A percentile compares a stretch with the other conserved stretches of the same genome.
Evolutionary conservation across 2,113 vertebrate species (phyloP).

Genomic region (Gopherus flavomarginatus): DNA sequence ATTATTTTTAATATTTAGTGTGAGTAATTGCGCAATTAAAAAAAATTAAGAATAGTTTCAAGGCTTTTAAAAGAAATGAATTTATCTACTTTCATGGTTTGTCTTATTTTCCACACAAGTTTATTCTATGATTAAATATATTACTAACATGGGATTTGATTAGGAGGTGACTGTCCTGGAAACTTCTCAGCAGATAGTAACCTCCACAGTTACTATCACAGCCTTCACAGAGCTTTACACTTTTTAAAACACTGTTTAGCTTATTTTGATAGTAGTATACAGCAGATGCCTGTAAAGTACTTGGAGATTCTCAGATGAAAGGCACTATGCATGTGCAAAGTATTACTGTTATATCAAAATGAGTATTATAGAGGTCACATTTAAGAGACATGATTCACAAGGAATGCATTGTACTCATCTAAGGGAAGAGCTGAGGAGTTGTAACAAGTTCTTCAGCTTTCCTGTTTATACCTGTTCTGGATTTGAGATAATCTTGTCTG

Average conservation of each 20-base stretch:
- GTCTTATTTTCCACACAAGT: not conserved
- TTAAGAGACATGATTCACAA: constrained; percentile 17
- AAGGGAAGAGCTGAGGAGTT: not conserved
- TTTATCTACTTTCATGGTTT: not conserved
- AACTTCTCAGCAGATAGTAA: constrained; percentile 41
- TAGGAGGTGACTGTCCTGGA: not conserved
- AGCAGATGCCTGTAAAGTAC: not conserved
- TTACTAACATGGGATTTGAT: not conserved
- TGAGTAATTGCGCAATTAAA: constrained; percentile 52
- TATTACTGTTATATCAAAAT: constrained; percentile 20
- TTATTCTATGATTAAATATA: not conserved
- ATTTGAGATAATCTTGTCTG: not conserved
- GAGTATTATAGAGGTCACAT: constrained; percentile 7
- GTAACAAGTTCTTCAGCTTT: not conserved
- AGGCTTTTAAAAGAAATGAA: not conserved
- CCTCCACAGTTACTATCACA: constrained; percentile 21
- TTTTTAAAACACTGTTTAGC: not conserved
- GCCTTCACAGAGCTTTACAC: constrained; percentile 73
- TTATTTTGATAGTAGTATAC: not conserved
- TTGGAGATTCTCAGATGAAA: not conserved
- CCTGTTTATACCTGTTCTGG: not conserved
- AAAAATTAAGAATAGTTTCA: constrained; percentile 15
- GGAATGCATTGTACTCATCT: not conserved
- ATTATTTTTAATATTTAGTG: constrained; percentile 60
- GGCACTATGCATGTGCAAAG: not conserved